Evolutionary conservation across 2,888 invertebrate genomes (phyloP).

Genomic region (Flexamia atlantica): DNA sequence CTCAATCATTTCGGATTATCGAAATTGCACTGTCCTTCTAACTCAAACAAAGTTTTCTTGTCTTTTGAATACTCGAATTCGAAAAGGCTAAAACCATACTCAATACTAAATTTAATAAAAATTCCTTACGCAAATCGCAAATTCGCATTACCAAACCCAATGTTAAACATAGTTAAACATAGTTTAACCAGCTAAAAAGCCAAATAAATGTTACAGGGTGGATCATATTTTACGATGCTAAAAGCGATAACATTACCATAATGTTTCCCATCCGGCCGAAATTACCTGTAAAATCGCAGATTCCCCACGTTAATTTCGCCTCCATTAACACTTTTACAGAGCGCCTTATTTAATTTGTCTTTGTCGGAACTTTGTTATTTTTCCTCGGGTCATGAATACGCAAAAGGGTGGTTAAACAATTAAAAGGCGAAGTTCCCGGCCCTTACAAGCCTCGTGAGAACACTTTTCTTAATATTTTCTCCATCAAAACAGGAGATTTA

Average conservation of each 20-base stretch:
- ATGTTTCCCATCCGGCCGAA: constrained; percentile 15
- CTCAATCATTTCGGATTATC: too few relatives aligned
- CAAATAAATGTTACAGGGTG: not conserved
- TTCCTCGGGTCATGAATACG: constrained; percentile 50
- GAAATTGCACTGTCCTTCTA: too few relatives aligned
- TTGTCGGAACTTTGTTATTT: constrained; percentile 54
- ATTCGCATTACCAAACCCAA: too few relatives aligned
- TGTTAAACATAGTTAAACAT: too few relatives aligned
- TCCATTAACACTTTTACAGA: constrained; percentile 51
- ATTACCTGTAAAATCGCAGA: constrained; percentile 41
- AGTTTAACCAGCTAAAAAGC: too few relatives aligned
- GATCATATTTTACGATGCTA: not conserved
- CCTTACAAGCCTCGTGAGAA: constrained; percentile 55
- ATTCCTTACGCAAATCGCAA: too few relatives aligned
- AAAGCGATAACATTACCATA: constrained; percentile 37
- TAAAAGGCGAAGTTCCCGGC: constrained; percentile 41
- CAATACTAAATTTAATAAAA: too few relatives aligned
- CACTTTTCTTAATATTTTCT: constrained; percentile 63
- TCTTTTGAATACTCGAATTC: too few relatives aligned
- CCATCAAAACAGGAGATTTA: constrained; percentile 63
- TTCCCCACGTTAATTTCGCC: constrained; percentile 38
- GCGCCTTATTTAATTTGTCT: constrained; percentile 55
- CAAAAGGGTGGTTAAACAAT: constrained; percentile 59
- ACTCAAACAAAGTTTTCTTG: too few relatives aligned
- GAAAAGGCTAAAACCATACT: too few relatives aligned